phyloP scores from a whole-genome alignment of 2,797 vertebrate species.

The Hoplostethus mediterraneus region DNA sequence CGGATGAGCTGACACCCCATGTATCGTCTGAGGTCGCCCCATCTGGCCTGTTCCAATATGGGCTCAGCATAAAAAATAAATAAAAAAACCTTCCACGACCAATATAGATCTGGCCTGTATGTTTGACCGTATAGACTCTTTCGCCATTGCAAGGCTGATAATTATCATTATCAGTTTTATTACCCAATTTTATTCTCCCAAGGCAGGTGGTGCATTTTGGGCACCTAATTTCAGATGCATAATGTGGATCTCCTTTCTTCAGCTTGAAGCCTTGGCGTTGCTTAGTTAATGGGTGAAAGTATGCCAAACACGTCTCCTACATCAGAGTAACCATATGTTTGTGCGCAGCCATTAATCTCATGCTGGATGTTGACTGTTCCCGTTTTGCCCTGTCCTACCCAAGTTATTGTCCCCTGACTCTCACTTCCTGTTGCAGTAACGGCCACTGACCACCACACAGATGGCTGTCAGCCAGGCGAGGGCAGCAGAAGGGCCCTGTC shows the following conservation, averaged over 20 bases:
- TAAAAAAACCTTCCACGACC: no score
- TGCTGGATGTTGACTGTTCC: slow-evolving; percentile 73
- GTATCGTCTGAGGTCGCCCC: slow-evolving; percentile 55
- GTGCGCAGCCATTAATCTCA: slow-evolving; percentile 74
- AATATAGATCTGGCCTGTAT: neutral
- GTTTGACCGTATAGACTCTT: neutral
- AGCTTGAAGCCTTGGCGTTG: slow-evolving; percentile 46
- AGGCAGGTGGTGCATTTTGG: slow-evolving; percentile 57
- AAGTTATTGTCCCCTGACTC: slow-evolving; percentile 63
- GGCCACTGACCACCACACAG: slow-evolving; percentile 74
- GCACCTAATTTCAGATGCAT: slow-evolving; percentile 49
- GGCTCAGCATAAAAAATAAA: slow-evolving; percentile 18
- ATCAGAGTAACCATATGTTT: slow-evolving; percentile 82
- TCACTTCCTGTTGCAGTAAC: slow-evolving; percentile 71
- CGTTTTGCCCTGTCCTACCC: slow-evolving; percentile 67
- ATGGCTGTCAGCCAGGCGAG: slow-evolving; percentile 79
- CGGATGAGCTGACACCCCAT: slow-evolving; percentile 65
- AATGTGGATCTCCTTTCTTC: slow-evolving; percentile 40
- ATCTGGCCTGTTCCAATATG: slow-evolving; percentile 42
- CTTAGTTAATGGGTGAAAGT: slow-evolving; percentile 55
- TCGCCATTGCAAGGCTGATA: neutral
- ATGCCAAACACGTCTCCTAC: slow-evolving; percentile 75
- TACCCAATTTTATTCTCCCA: slow-evolving; percentile 38
- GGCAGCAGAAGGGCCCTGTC: slow-evolving; percentile 75
- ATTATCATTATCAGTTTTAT: slow-evolving; percentile 39